Base-by-base conservation (phyloP, 2,888 invertebrate genomes). In the Morpho helenor region DNA sequence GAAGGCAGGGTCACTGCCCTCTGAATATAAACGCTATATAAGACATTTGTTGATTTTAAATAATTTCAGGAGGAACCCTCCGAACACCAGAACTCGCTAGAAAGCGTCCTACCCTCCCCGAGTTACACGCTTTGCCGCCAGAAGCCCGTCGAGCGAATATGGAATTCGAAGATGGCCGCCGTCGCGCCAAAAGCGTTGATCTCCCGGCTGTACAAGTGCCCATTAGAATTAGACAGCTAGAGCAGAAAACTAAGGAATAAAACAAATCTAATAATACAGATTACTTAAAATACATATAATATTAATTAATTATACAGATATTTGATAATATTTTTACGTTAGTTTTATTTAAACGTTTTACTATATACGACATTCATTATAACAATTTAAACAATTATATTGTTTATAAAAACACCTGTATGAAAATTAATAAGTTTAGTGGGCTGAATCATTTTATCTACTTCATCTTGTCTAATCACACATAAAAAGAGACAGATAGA, bases 161-260 rank as follows among this genome's bases (percentile, higher is more conserved):
- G 39, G 78, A 79, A 31, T 52, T 52, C 1, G 73, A 78, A 75
- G 75, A 81, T 73, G 83, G 81, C 74, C 82, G 89, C 7, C 82
- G 77, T 0, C 84, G 85, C 59, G 79, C 88, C 44, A 83, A 82
- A 62, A 89, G 88, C 68, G 88, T 91, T 53, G 90, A 91, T 45
- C 73, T 91, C 31, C 91, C 91, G 23, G 87, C 89, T 0, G 87
- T 91, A 0, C 90, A 90, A 69, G 91, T 91, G 7, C 91, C 90
- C 0, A 77, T 80, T 8, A 76, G 89, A 62, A 87, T 91, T 10
- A 88, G 80, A 64, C 91, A 91, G 66, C 69, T 90, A 49, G 81
- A 87, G 56, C 79, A 77, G 10, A 80, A 69, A 62, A 74, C 63
- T 66, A 79, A 77, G 57, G 71, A 76, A 43, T 71, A 65, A 40